Percentiles rank a stretch among this genome's conserved stretches.
These are phyloP conservation scores for Drosophila pseudoananassae DNA, from an alignment of 1,140 invertebrate genomes.

Conservation along the genomic window DNA sequence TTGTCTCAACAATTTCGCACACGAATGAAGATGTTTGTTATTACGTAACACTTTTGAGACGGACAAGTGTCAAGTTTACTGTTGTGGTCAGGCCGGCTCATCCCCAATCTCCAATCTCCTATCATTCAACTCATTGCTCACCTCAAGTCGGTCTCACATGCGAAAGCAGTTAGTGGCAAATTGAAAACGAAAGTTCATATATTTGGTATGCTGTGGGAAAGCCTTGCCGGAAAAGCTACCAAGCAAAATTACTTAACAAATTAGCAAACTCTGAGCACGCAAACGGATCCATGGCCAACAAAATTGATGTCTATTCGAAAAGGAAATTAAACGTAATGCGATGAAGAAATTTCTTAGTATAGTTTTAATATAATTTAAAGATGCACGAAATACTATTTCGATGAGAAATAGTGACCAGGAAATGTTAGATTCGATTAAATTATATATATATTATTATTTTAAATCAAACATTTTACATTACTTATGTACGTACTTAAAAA, in stretches of 20 bases:
- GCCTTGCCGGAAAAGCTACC: constrained; percentile 28
- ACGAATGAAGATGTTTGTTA: constrained; percentile 27
- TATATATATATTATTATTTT: neutral
- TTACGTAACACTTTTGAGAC: constrained; percentile 48
- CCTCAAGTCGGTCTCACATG: constrained; percentile 5
- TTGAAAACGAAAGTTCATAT: constrained; percentile 46
- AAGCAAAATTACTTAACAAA: constrained; percentile 35
- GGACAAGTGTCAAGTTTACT: constrained; percentile 62
- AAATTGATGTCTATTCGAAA: constrained; percentile 7
- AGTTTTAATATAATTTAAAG: too few species aligned
- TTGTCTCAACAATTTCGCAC: constrained; percentile 51
- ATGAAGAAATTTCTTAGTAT: neutral
- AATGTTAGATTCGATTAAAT: neutral
- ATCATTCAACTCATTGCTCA: constrained; percentile 31
- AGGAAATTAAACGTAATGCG: constrained; percentile 2
- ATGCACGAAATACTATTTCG: neutral
- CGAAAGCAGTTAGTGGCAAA: constrained; percentile 22
- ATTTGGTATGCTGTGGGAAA: constrained; percentile 20
- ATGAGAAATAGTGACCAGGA: neutral
- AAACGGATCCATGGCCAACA: constrained; percentile 14
- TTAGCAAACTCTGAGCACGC: constrained; percentile 38
- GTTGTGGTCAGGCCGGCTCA: constrained; percentile 42
- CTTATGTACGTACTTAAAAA: neutral
- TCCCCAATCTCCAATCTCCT: constrained; percentile 14
- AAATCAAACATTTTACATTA: neutral